Evolutionary conservation across 2,113 vertebrate species (phyloP), one percentile per base, ranked within the genome.

Genomic region (Alethe castanea): DNA sequence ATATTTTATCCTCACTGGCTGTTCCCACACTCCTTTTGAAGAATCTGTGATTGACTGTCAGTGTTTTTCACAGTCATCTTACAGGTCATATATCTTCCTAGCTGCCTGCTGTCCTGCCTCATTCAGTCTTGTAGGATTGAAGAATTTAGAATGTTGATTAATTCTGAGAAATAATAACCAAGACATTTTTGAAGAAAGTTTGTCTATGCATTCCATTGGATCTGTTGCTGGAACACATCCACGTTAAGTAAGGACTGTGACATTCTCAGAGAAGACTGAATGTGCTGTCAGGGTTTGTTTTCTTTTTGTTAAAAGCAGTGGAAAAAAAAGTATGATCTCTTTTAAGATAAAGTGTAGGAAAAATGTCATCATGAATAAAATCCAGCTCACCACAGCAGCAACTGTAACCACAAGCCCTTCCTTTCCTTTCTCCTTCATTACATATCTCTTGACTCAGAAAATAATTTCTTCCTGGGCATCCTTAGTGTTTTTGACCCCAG

Each of bases 301-400:
- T 66, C 40, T 76, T 95, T 95, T 76, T 77, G 61, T 64, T 82
- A 69, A 79, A 87, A 72, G 38, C 69, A 67, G 19, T 3, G 10
- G 86, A 54, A 76, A 72, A 54, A 86, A 72, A 53, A 7, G 23
- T 45, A 67, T 92, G 53, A 65, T 33, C 23, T 81, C 52, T 74
- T 84, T 70, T 72, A 84, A 84, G 80, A 94, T 81, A 70, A 73
- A 93, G 47, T 56, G n/a, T 92, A 93, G 88, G 89, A 81, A 92
- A 90, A 91, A 90, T n/a, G 19, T 28, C 44, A 60, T 86, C 3
- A 84, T 81, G 18, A 78, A 52, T 64, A 84, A 73, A 81, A 36
- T 25, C 18, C 53, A 45, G 24, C 52, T 87, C 25, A 60, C 40
- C 53, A 76, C 70, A 82, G 56, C 47, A 57, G 22, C 28, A 33